Evolutionary conservation across 2,797 vertebrate species (phyloP).

Genomic region (Phrynocephalus vlangalii): DNA sequence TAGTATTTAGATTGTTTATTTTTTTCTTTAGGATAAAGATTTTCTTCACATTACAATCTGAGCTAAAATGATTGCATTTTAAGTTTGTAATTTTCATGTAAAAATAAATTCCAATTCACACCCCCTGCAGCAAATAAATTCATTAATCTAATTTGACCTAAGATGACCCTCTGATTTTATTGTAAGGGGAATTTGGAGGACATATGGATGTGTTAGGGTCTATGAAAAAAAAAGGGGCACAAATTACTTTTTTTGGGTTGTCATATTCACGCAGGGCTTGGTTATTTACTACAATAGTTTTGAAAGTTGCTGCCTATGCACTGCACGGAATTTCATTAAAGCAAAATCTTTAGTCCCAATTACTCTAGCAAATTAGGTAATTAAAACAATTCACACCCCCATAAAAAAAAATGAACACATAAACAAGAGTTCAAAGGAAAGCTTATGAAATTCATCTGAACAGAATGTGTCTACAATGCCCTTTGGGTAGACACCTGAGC

Average conservation of each 20-base stretch:
- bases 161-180: neutral
- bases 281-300: conserved; percentile 17
- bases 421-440: neutral
- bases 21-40: neutral
- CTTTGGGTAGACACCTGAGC: neutral
- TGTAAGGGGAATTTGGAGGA: conserved; percentile 19
- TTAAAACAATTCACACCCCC: conserved; percentile 15
- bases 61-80: neutral
- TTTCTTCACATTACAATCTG: neutral
- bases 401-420: conserved; percentile 11
- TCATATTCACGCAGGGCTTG: neutral
- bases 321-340: conserved; percentile 28
- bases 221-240: conserved; percentile 5
- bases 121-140: conserved; percentile 2
- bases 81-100: conserved; percentile 4
- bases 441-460: neutral
- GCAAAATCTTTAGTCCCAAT: conserved; percentile 32
- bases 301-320: neutral
- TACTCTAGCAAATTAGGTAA: conserved; percentile 50
- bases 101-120: conserved; percentile 5
- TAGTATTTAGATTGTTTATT: too few species aligned
- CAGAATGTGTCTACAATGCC: neutral
- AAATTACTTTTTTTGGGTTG: conserved; percentile 35
- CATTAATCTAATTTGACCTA: neutral
- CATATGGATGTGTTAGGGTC: conserved; percentile 1